Base-by-base conservation (phyloP, 2,888 invertebrate genomes). In the Coenonympha glycerion region DNA sequence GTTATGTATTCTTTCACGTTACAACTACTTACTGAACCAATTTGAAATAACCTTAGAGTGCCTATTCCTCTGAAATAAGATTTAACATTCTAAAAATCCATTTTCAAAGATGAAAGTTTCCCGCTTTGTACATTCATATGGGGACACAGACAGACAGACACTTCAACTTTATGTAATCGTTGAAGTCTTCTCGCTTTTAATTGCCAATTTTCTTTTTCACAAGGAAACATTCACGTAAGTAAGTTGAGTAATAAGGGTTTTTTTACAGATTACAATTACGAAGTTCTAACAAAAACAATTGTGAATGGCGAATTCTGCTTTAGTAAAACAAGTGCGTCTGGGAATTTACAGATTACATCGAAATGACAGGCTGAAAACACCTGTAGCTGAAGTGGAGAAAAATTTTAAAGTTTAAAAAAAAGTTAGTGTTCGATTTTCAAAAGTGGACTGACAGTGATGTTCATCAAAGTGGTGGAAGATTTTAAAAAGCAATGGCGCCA, bases 401-500 rank as follows among this genome's bases (percentile, higher is more conserved):
- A 47, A 31, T 52, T 48, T 52, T 51, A 45, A 44, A 53, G 46
- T 28, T 30, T 33, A 28, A 46, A 48, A 28, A 46, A 48, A 52
- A 45, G 39, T 18, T 53, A 34, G 52, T 59, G 53, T 55, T 59
- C 46, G 44, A 55, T 28, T 49, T 52, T 22, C 11, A 47, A 54
- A 46, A 39, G 31, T 52, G 37, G 8, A 41, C 41, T 39, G 55
- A 8, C 9, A 9, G 59, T 65, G 57, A 71, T 80, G 78, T 74
- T 81, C 49, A 74, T 77, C 54, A 65, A 53, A 22, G 69, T 72
- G 33, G 68, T 62, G 58, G 59, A 62, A 31, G 72, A 77, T 49
- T 64, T 85, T 1, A 74, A 75, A 62, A 63, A 72, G 56, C 79
- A 81, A 79, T 86, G 87, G 87, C 73, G 82, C 54, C 87, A 86